Base-by-base conservation (phyloP, 2,888 invertebrate species). In the Penaeus monodon region DNA sequence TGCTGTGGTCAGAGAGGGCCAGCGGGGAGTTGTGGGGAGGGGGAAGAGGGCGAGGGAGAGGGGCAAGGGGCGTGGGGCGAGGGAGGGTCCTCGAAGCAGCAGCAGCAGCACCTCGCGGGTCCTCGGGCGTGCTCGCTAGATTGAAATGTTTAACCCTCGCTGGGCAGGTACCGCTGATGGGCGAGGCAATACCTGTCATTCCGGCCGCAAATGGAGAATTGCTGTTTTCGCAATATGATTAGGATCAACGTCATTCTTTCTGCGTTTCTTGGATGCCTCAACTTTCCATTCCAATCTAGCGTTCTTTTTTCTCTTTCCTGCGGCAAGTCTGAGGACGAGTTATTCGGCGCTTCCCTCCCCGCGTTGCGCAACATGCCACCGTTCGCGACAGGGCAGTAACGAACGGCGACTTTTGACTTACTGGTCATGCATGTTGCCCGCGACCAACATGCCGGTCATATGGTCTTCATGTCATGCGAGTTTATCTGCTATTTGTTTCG, bases 131-230 rank as follows among this genome's bases (percentile, higher is more conserved):
- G 73, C 73, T 80, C 79, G n/a, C 73, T 38, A 64, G 85, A 85
- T 80, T 85, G 85, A 85, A 80, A 85, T 85, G 85, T 85, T 85
- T 85, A 85, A 66, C 77, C 85, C 79, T 29, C 68, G 79, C 70
- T 57, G 78, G 84, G 78, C 85, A 85, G 85, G 79, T 85, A 85
- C 29, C 73, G 38, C 64, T 85, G 85, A 85, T 85, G 85, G 81
- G 76, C 77, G 57, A 81, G 81, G 81, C 81, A 81, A 86, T 86
- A 86, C 85, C 85, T 86, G 85, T 86, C 85, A 85, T 80, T 73
- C 85, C 79, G 29, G 70, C 73, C 70, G 85, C 85, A 86, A 86
- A 81, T 81, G 81, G 81, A 86, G 85, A 86, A 81, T 63, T 77
- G 81, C 76, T 86, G 85, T 86, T 86, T 77, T 78, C 76, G 68